Conservation (phyloP, 2,113 vertebrate genomes). For the Actenoides hombroni region DNA sequence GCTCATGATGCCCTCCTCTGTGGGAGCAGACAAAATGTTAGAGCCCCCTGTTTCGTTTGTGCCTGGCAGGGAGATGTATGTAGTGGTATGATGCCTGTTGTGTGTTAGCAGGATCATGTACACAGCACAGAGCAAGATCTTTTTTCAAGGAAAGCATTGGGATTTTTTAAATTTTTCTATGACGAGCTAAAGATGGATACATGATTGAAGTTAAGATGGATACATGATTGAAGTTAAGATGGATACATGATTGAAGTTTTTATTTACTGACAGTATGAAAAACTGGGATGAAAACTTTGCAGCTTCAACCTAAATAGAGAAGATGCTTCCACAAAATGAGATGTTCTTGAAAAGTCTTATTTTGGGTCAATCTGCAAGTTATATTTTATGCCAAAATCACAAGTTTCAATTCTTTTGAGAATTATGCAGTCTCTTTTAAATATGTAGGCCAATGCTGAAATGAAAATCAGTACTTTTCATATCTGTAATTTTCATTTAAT, state of each 20-base stretch:
- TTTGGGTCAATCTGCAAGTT: not conserved
- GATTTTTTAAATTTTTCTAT: not conserved
- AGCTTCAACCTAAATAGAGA: not conserved
- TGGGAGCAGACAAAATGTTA: not conserved
- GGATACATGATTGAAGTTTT: not conserved
- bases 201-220: not conserved
- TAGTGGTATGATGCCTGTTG: not conserved
- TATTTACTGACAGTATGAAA: not conserved
- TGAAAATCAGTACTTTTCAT: not conserved
- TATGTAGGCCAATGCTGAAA: not conserved
- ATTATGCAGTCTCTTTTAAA: not conserved
- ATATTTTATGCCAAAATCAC: not conserved
- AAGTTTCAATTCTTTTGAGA: not conserved
- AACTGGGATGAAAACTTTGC: not conserved
- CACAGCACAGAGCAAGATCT: not conserved
- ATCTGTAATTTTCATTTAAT: not conserved
- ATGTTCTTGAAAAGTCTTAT: not conserved
- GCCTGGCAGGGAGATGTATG: accelerated
- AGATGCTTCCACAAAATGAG: not conserved
- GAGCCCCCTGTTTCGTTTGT: too few species aligned
- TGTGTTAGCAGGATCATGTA: not conserved
- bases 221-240: not conserved
- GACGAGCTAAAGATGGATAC: not conserved
- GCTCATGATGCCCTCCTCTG: not conserved
- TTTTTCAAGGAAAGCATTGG: not conserved